Evolutionary conservation across 64 coral and sea anemone species (phyloP), one percentile per base, ranked within the genome.

Genomic region (Montipora efflorescens): DNA sequence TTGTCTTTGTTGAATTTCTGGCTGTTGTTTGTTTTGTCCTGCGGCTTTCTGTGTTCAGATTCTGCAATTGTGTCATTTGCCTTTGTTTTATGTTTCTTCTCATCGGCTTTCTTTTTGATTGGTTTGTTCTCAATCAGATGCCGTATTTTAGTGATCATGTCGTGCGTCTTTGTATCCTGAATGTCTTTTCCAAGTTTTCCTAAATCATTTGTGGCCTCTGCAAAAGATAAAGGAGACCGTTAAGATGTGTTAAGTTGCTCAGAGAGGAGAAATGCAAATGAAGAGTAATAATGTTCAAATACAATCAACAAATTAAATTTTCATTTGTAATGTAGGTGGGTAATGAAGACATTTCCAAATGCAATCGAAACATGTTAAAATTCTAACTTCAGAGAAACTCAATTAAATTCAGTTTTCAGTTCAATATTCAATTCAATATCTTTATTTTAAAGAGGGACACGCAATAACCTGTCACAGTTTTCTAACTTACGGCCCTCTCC

Each of bases 71-170:
- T 64, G 9, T 3, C 28, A 43, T 14, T 15, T 3, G 8, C 1
- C 28, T 20, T 48, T 46, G 47, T 7, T 3, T 78, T 13, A 14
- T 76, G 21, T 5, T 76, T 20, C 9, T 86, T 50, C 0, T 71
- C 61, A 7, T 20, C 36, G 2, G 45, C 4, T 50, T 88, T 28
- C 44, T 25, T 57, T 18, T 43, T 16, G 8, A 4, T 7, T 0
- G 80, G 84, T 12, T 72, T 58, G 25, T 79, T 59, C 8, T 84
- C 75, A n/a, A 93, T 93, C 12, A 88, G 7, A 20, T 93, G 62
- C 28, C 92, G 59, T 48, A 93, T 88, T 23, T 81, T 80, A 8
- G 77, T 93, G 44, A 87, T 87, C 87, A 88, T 93, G 44, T 93
- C 85, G 51, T 88, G 45, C 20, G 74, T 55, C 79, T 79, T 75